Evolutionary conservation across 2,113 vertebrate species (phyloP), one percentile per base, ranked within the genome.

Genomic region (Oryzias curvinotus): DNA sequence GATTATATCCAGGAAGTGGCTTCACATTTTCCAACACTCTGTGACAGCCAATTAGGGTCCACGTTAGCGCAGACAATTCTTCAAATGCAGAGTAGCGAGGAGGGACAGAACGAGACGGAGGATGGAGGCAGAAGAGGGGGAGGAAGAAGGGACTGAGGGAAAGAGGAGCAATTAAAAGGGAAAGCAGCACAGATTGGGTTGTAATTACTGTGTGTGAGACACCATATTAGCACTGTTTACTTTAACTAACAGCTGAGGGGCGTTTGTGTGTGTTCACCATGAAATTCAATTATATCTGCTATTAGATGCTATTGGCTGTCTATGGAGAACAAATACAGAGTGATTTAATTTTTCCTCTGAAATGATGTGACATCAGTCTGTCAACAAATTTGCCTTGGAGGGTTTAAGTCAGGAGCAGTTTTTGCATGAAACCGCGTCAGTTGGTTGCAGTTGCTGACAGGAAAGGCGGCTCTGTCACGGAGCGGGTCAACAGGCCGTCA

Each of bases 41-140:
- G 77, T 91, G 89, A 91, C 88, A 88, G 88, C 88, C 85, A 91
- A 92, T 92, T 93, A 91, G 82, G 78, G 75, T 71, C 68, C 53
- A 74, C 47, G 73, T 85, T 87, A 88, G 81, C 44, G 57, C 48
- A 19, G 80, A 82, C 89, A 90, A 88, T 90, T 91, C 77, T 73
- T 91, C 78, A 87, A 88, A 78, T 78, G 65, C 72, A 65, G 65
- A 46, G 26, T 47, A 63, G 61, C 42, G 68, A 71, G 58, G 65
- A 52, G 58, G 15, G 57, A 60, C 59, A 47, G 63, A 0, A 41
- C 5, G 70, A 57, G 56, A 68, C 45, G 67, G 71, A 63, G 56
- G 44, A 50, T 56, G 68, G 65, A 55, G 30, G 15, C 52, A 51
- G 46, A 18, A 57, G 21, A 15, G 4, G 57, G 30, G 5, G 44